Conservation (phyloP, 2,888 invertebrate genomes). For the Cerastis rubricosa region DNA sequence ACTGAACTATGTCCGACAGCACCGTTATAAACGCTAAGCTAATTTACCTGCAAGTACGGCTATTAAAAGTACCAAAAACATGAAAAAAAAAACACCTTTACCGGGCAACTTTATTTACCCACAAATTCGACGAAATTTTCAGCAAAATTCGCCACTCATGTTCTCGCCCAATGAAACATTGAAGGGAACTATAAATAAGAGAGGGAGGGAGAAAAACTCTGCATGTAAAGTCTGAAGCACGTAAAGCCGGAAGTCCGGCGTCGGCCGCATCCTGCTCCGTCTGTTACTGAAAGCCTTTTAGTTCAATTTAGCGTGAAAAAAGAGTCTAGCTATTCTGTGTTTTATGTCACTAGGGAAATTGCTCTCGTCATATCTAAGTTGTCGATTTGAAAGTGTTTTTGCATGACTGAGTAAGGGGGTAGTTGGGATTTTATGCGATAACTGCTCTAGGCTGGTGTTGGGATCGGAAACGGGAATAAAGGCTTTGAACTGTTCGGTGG, state of each 20-base stretch:
- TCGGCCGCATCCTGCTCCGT: slow-evolving; percentile 84
- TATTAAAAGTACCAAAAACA: slow-evolving; percentile 2
- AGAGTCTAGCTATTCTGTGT: slow-evolving; percentile 81
- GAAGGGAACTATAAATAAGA: slow-evolving; percentile 74
- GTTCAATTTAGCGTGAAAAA: slow-evolving; percentile 89
- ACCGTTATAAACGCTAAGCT: not conserved
- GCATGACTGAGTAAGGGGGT: slow-evolving; percentile 57
- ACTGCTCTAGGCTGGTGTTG: slow-evolving; percentile 46
- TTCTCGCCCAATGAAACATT: slow-evolving; percentile 68
- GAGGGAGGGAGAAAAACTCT: slow-evolving; percentile 75
- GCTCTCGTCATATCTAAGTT: slow-evolving; percentile 72
- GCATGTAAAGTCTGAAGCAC: slow-evolving; percentile 79
- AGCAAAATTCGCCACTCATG: slow-evolving; percentile 48
- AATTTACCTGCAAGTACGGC: slow-evolving; percentile 3
- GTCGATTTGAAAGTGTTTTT: slow-evolving; percentile 63
- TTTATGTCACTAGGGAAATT: slow-evolving; percentile 82
- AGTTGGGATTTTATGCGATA: slow-evolving; percentile 53
- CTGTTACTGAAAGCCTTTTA: slow-evolving; percentile 87
- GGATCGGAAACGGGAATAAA: slow-evolving; percentile 39
- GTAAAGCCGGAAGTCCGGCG: slow-evolving; percentile 83
- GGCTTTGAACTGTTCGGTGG: slow-evolving; percentile 41
- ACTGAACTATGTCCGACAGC: not conserved
- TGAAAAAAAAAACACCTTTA: not conserved
- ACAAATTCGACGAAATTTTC: slow-evolving; percentile 37
- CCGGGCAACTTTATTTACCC: slow-evolving; percentile 24